phyloP scores from a whole-genome alignment of 2,113 vertebrate species.

The Perca fluviatilis region DNA sequence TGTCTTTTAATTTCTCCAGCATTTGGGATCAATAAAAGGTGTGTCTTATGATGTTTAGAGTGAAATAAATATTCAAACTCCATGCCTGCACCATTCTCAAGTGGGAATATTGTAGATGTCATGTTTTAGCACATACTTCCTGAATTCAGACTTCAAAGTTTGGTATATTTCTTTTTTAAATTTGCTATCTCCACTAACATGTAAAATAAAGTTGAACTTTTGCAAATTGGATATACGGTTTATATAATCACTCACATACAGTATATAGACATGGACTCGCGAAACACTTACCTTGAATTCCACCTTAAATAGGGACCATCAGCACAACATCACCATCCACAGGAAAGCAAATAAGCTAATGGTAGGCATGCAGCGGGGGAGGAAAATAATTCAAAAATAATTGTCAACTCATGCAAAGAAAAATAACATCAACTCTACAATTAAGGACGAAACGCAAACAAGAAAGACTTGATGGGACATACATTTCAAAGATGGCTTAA shows the following conservation, averaged over 20 bases:
- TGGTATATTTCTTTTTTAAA: not conserved
- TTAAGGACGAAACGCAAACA: not conserved
- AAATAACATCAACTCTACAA: not conserved
- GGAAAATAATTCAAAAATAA: conserved; percentile 46
- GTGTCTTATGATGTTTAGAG: too few relatives aligned
- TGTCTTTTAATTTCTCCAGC: too few relatives aligned
- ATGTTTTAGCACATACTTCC: too few relatives aligned
- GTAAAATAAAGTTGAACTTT: not conserved
- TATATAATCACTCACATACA: not conserved
- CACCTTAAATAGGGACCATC: conserved; percentile 37
- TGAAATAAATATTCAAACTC: too few relatives aligned
- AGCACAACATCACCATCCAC: conserved; percentile 71
- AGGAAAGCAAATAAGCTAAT: conserved; percentile 75
- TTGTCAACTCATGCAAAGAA: conserved; percentile 55
- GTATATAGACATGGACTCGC: not conserved
- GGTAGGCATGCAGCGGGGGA: conserved; percentile 68
- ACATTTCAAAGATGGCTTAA: conserved; percentile 2
- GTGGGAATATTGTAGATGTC: too few relatives aligned
- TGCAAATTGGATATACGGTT: not conserved
- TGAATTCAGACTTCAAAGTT: not conserved
- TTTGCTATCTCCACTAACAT: not conserved
- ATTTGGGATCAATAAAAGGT: too few relatives aligned
- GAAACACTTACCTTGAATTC: conserved; percentile 62
- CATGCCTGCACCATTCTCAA: too few relatives aligned
- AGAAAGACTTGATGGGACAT: conserved; percentile 29